These are phyloP conservation scores for Danaus chrysippus DNA, from an alignment of 2,888 invertebrate genomes.

Conservation along the genomic window DNA sequence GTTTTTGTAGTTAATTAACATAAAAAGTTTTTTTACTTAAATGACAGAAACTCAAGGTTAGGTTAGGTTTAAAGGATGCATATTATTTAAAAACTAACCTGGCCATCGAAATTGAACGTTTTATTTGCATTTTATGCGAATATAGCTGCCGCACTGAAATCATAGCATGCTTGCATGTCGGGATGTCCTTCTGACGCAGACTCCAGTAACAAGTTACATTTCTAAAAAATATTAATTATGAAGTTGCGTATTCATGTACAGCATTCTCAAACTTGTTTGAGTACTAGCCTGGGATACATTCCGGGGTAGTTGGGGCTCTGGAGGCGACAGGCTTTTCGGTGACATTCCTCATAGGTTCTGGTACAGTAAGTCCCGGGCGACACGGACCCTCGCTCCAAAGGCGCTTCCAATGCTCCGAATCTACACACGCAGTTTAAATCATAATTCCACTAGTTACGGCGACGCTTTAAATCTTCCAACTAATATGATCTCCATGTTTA, in stretches of 20 bases:
- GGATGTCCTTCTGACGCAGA: constrained; percentile 89
- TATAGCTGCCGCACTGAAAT: constrained; percentile 89
- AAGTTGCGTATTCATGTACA: neutral
- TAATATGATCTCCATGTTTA: too few relatives aligned
- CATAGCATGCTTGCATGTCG: constrained; percentile 95
- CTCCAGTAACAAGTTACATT: constrained; percentile 96
- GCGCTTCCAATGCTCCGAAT: constrained; percentile 86
- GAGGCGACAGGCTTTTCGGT: constrained; percentile 89
- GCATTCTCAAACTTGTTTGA: neutral
- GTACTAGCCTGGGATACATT: constrained; percentile 82
- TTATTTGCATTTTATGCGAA: constrained; percentile 85
- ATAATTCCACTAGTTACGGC: constrained; percentile 9
- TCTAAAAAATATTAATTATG: constrained; percentile 48
- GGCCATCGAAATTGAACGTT: constrained; percentile 82
- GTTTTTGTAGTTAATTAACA: too few relatives aligned
- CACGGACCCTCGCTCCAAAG: constrained; percentile 89
- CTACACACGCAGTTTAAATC: constrained; percentile 44
- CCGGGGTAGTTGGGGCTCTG: constrained; percentile 96
- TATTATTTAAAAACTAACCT: constrained; percentile 59
- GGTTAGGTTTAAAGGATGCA: too few relatives aligned
- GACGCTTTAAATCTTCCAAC: neutral
- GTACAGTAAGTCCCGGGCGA: constrained; percentile 92
- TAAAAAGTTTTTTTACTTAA: too few relatives aligned
- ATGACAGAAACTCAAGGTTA: too few relatives aligned
- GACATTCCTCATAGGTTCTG: constrained; percentile 91